Evolutionary conservation across 1,140 invertebrate species (phyloP).

Genomic region (Pteromalus puparum): DNA sequence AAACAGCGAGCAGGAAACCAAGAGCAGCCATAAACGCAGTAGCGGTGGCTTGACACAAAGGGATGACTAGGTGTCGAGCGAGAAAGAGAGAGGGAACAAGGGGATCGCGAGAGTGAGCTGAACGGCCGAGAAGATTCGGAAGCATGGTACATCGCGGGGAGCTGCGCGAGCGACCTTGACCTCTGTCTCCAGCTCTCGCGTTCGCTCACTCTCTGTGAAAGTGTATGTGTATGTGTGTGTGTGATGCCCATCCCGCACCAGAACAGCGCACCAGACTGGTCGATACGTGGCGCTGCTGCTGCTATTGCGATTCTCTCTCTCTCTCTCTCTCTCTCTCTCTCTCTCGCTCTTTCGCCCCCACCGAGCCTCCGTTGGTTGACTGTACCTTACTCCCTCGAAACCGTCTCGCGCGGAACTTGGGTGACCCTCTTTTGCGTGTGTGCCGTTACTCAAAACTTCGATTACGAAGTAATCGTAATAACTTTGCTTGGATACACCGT

Average conservation of each 20-base stretch:
- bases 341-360: too few species aligned
- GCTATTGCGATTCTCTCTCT: constrained; percentile 20
- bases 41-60: neutral
- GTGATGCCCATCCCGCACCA: constrained; percentile 10
- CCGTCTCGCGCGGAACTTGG: constrained; percentile 13
- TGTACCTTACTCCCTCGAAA: neutral
- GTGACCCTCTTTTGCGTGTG: too few species aligned
- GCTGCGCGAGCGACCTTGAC: constrained; percentile 30
- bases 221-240: neutral
- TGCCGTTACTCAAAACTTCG: too few species aligned
- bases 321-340: neutral
- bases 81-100: neutral
- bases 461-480: too few species aligned
- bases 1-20: neutral
- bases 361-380: too few species aligned
- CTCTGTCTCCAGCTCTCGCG: constrained; percentile 10
- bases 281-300: constrained; percentile 64
- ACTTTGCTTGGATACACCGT: too few species aligned
- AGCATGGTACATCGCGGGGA: constrained; percentile 10
- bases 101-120: neutral
- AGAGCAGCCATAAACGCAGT: neutral
- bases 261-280: constrained; percentile 64
- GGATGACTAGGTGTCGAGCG: neutral
- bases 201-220: neutral
- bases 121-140: neutral